Base-by-base conservation (phyloP, 1,140 invertebrate species). In the Paralvinella palmiformis region DNA sequence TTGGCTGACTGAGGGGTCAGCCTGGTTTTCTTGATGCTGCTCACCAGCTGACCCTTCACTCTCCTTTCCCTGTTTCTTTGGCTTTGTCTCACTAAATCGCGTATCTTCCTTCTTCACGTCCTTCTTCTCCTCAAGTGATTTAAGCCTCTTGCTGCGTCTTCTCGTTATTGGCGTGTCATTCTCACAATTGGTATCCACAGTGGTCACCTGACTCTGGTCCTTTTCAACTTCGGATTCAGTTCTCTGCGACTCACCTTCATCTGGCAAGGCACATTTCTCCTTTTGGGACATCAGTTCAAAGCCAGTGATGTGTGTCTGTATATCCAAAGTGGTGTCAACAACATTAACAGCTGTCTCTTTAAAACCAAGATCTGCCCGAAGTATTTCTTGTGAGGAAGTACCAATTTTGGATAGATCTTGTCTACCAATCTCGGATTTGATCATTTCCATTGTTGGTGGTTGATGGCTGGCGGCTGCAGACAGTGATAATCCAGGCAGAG, bases 71-170 rank as follows among this genome's bases (percentile, higher is more conserved):
- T 33, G 29, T 48, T 48, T 45, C 58, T 33, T 24, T 37, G 56
- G 13, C 13, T 36, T 29, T 36, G 22, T 50, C n/a, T 17, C 62
- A 52, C 31, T 44, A 58, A n/a, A n/a, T 6, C 37, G 5, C 35
- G 33, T 45, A 20, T 7, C 48, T 17, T 63, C 57, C 32, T 62
- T 61, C 33, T 45, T 59, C 31, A 45, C 36, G 35, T 62, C 63
- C n/a, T 63, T 65, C 22, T 58, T 53, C 35, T 53, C 29, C 22
- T 50, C 52, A 24, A 52, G 56, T 44, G 55, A 10, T 59, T 24
- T 52, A 24, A 63, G 22, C 55, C 35, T 7, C 55, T 50, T 31
- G 68, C 36, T 41, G 32, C 44, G 24, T 2, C 48, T 22, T 20
- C 48, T 22, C 2, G 48, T 22, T 10, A 10, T 22, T 27, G 6